Conservation (phyloP, 37 sponge, comb jelly and placozoan genomes). For the Tethya wilhelma region DNA sequence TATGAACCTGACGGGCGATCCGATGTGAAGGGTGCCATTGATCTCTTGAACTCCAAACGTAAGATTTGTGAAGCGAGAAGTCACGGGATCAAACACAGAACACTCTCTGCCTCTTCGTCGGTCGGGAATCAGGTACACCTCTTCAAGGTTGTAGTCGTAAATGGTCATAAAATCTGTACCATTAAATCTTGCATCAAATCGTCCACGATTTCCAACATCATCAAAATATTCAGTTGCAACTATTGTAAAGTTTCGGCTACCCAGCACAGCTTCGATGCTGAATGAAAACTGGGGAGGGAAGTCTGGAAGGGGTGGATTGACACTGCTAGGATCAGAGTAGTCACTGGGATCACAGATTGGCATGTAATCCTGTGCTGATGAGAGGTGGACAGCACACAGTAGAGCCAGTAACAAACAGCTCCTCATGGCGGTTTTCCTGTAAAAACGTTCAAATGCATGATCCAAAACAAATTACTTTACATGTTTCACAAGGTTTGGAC, state of each 20-base stretch:
- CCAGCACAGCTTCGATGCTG: conserved; percentile 30
- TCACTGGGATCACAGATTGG: not conserved
- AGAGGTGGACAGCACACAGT: not conserved
- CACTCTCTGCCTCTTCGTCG: conserved; percentile 9
- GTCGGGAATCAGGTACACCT: conserved; percentile 41
- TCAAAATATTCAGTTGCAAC: conserved; percentile 46
- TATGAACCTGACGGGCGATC: conserved; percentile 6
- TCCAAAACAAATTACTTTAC: not conserved
- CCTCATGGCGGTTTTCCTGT: too few species aligned
- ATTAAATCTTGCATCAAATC: not conserved
- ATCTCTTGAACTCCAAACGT: conserved; percentile 8
- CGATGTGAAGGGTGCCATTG: conserved; percentile 50
- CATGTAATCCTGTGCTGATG: not conserved
- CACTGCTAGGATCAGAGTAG: not conserved
- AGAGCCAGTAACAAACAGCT: too few species aligned
- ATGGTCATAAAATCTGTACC: not conserved
- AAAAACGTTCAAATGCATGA: not conserved
- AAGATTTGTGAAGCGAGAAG: not conserved
- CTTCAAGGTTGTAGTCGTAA: conserved; percentile 21
- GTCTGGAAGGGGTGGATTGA: conserved; percentile 38
- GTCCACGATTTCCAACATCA: conserved; percentile 44
- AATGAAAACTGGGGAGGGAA: conserved; percentile 57
- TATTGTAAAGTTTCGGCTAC: not conserved
- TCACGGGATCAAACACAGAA: not conserved
- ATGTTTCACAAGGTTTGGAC: not conserved